These are phyloP conservation scores for Stigmatopora argus DNA, from an alignment of 2,113 vertebrate genomes.

Conservation along the genomic window DNA sequence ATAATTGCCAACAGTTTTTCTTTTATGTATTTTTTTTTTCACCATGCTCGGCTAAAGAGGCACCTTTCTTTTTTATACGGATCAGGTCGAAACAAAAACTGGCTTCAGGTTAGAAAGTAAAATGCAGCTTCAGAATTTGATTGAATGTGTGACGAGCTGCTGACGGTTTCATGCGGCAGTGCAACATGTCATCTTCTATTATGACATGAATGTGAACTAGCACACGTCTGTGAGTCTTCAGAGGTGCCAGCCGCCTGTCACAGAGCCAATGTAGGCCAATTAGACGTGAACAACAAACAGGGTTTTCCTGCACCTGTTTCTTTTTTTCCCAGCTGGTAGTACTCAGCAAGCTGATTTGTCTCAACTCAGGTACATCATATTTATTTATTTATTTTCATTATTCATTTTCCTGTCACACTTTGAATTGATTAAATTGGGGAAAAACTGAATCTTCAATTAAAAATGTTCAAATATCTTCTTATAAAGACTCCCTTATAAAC, in stretches of 20 bases:
- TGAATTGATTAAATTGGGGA: background rate
- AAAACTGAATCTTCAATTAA: background rate
- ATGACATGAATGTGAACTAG: slow-evolving; percentile 38
- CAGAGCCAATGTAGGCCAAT: slow-evolving; percentile 74
- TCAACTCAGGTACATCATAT: slow-evolving; percentile 38
- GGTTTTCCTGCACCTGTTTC: slow-evolving; percentile 71
- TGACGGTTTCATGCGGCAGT: slow-evolving; percentile 54
- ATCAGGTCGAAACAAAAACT: no score
- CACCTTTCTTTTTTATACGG: no score
- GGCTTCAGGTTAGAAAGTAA: no score
- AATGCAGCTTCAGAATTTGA: background rate
- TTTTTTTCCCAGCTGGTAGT: slow-evolving; percentile 34
- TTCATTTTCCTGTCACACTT: background rate
- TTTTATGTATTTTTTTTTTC: no score
- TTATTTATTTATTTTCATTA: background rate
- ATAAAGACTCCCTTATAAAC: no score
- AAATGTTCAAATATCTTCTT: no score
- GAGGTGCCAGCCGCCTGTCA: slow-evolving; percentile 66
- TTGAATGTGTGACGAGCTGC: slow-evolving; percentile 38
- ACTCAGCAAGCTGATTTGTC: slow-evolving; percentile 36
- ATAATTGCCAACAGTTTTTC: no score
- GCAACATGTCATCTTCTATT: slow-evolving; percentile 54
- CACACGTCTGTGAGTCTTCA: slow-evolving; percentile 53
- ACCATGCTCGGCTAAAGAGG: no score
- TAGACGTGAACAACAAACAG: slow-evolving; percentile 71